A percentile compares a stretch with the other conserved stretches of the same genome.
Evolutionary conservation across 2,113 vertebrate species (phyloP).

Genomic region (Patagioenas fasciata): DNA sequence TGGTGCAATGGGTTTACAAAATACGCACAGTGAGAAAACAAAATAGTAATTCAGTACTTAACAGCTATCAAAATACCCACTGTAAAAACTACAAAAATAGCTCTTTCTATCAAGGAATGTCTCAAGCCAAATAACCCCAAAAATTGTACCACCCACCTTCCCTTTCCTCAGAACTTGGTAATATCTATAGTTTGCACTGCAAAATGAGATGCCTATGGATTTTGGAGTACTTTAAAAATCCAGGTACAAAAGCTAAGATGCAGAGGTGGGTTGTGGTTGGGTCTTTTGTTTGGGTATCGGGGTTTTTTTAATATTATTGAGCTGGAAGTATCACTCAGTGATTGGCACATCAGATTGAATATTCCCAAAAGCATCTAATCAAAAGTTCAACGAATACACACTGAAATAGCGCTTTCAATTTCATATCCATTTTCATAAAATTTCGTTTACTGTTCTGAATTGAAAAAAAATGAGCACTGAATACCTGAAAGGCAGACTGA

Average conservation of each 20-base stretch:
- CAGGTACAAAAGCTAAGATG: neutral
- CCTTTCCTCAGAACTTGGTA: neutral
- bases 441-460: slow-evolving; percentile 16
- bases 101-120: neutral
- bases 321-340: neutral
- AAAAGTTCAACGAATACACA: neutral
- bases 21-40: neutral
- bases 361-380: neutral
- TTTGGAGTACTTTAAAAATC: neutral
- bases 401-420: neutral
- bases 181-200: neutral
- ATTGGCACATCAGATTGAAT: neutral
- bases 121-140: neutral
- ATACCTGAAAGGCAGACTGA: slow-evolving; percentile 11
- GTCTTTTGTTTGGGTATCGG: neutral
- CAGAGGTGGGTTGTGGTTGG: fast-evolving
- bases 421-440: neutral
- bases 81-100: neutral
- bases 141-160: neutral
- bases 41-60: neutral
- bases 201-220: neutral
- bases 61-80: neutral
- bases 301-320: neutral
- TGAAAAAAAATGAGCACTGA: neutral
- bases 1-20: neutral